Evolutionary conservation across 1,140 invertebrate genomes (phyloP).

Genomic region (Homalodisca vitripennis): DNA sequence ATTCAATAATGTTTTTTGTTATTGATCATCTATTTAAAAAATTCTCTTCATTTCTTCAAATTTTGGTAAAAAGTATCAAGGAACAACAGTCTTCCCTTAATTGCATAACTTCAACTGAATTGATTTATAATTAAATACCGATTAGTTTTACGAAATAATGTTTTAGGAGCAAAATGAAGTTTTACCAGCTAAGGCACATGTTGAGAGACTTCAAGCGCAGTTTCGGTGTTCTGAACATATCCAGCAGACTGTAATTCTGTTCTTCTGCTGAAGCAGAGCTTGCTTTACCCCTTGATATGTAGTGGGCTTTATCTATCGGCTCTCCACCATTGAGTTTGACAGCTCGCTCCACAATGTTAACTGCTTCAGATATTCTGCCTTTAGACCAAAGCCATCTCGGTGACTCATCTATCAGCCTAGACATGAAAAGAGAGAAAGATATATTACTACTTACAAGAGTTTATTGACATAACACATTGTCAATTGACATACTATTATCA

Average conservation of each 20-base stretch:
- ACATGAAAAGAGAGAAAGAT: no score
- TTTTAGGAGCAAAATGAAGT: no score
- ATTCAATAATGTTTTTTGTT: no score
- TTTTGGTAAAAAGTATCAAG: no score
- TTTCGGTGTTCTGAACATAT: conserved; percentile 77
- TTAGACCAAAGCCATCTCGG: conserved; percentile 83
- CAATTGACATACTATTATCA: no score
- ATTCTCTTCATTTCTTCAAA: no score
- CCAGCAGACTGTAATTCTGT: conserved; percentile 55
- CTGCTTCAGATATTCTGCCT: conserved; percentile 65
- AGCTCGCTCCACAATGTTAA: conserved; percentile 69
- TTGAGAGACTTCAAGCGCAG: conserved; percentile 77
- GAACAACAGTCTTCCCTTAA: no score
- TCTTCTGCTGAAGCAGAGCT: conserved; percentile 45
- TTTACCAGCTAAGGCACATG: conserved; percentile 75
- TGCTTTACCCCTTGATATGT: conserved; percentile 59
- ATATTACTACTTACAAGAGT: no score
- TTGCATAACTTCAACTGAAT: no score
- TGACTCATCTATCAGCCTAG: conserved; percentile 79
- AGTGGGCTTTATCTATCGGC: conserved; percentile 59
- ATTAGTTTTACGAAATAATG: no score
- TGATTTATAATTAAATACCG: neutral
- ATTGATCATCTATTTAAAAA: no score
- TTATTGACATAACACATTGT: no score
- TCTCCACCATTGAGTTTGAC: conserved; percentile 66